Evolutionary conservation across 2,888 invertebrate genomes (phyloP).

Genomic region (Acleris laterana): DNA sequence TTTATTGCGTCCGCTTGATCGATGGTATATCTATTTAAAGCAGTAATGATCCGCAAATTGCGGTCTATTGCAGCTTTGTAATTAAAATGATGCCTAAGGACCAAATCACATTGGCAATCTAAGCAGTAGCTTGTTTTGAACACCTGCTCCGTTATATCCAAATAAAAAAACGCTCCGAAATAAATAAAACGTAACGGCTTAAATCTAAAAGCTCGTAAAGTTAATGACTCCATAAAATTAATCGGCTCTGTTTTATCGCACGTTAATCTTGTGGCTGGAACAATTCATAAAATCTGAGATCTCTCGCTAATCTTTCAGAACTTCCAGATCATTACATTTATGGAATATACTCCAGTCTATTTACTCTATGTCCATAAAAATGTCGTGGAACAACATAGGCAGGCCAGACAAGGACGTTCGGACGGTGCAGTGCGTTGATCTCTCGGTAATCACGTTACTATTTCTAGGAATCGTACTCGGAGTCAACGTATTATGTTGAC

Average conservation of each 20-base stretch:
- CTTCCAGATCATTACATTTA: constrained; percentile 11
- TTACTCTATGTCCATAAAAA: constrained; percentile 9
- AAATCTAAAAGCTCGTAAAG: constrained; percentile 25
- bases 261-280: constrained; percentile 15
- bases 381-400: constrained; percentile 23
- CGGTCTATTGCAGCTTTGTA: neutral
- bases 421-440: constrained; percentile 42
- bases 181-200: constrained; percentile 11
- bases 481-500: constrained; percentile 24
- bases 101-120: neutral
- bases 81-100: neutral
- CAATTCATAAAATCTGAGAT: constrained; percentile 25
- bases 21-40: constrained; percentile 4
- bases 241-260: constrained; percentile 32
- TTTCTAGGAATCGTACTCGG: constrained; percentile 39
- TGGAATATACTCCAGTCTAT: neutral
- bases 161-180: constrained; percentile 2
- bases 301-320: constrained; percentile 12
- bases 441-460: constrained; percentile 39
- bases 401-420: constrained; percentile 41
- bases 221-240: constrained; percentile 29
- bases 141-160: constrained; percentile 3
- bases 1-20: constrained; percentile 15
- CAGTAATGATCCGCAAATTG: neutral
- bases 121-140: neutral